Conservation (phyloP, 2,797 vertebrate species). For the Sebastes minor region DNA sequence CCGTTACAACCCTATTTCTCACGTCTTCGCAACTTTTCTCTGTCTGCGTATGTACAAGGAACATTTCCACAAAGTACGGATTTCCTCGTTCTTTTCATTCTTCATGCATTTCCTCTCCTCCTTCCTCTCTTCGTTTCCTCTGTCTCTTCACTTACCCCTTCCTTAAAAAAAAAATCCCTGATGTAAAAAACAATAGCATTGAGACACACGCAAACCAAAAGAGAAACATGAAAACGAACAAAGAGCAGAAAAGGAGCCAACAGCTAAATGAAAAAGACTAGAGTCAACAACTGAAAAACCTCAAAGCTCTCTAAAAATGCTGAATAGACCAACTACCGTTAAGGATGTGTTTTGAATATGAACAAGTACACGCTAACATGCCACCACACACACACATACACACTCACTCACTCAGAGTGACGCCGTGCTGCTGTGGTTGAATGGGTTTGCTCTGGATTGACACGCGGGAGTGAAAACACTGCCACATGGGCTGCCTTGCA, state of each 20-base stretch:
- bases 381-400: background rate
- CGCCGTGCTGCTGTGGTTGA: slow-evolving; percentile 23
- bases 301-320: slow-evolving; percentile 13
- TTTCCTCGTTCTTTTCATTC: slow-evolving; percentile 32
- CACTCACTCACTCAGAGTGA: background rate
- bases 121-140: background rate
- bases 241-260: background rate
- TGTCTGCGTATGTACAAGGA: background rate
- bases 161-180: too few species aligned
- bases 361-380: background rate
- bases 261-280: background rate
- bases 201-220: background rate
- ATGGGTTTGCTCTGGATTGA: slow-evolving; percentile 33
- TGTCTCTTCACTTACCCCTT: background rate
- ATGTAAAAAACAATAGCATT: background rate
- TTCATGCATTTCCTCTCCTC: slow-evolving; percentile 25
- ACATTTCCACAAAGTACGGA: slow-evolving; percentile 24
- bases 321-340: background rate
- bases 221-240: background rate
- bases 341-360: slow-evolving; percentile 23
- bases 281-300: slow-evolving; percentile 2
- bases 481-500: slow-evolving; percentile 32
- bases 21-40: background rate
- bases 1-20: too few species aligned
- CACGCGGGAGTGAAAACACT: slow-evolving; percentile 35